Percentiles rank a stretch among this genome's conserved stretches.
phyloP scores from a whole-genome alignment of 2,797 vertebrate species.

The Bradypodion pumilum region DNA sequence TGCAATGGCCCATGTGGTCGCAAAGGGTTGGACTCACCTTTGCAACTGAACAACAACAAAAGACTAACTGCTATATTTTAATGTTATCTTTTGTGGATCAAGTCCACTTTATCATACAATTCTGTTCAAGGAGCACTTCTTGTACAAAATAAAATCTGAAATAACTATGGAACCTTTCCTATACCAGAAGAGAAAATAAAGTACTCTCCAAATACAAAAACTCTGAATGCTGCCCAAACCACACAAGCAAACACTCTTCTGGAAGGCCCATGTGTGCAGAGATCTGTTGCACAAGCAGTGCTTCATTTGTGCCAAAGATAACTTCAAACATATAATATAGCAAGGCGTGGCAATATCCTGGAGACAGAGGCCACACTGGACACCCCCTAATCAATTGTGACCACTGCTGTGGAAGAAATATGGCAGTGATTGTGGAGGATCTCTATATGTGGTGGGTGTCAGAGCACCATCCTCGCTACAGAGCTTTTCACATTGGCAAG shows the following conservation, averaged over 20 bases:
- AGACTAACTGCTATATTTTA: too few relatives aligned
- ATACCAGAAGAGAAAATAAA: too few relatives aligned
- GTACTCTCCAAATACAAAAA: neutral
- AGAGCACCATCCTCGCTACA: neutral
- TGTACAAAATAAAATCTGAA: neutral
- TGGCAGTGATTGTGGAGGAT: neutral
- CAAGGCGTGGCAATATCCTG: neutral
- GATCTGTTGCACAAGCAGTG: neutral
- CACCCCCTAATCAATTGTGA: neutral
- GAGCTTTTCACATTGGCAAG: neutral
- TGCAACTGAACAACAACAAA: too few relatives aligned
- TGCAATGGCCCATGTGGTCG: too few relatives aligned
- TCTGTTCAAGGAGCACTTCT: too few relatives aligned
- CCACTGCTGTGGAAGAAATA: neutral
- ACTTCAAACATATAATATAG: neutral
- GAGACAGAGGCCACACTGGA: neutral
- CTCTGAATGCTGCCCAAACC: neutral
- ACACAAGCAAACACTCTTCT: neutral
- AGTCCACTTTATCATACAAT: too few relatives aligned
- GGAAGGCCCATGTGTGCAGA: neutral
- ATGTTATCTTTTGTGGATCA: too few relatives aligned
- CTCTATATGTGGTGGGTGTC: neutral
- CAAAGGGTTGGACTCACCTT: too few relatives aligned
- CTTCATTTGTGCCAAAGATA: neutral
- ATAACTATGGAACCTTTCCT: neutral